A percentile compares a stretch with the other conserved stretches of the same genome.
These are phyloP conservation scores for Tarsius wallacei DNA, from an alignment of 2,797 vertebrate species.

Conservation along the genomic window DNA sequence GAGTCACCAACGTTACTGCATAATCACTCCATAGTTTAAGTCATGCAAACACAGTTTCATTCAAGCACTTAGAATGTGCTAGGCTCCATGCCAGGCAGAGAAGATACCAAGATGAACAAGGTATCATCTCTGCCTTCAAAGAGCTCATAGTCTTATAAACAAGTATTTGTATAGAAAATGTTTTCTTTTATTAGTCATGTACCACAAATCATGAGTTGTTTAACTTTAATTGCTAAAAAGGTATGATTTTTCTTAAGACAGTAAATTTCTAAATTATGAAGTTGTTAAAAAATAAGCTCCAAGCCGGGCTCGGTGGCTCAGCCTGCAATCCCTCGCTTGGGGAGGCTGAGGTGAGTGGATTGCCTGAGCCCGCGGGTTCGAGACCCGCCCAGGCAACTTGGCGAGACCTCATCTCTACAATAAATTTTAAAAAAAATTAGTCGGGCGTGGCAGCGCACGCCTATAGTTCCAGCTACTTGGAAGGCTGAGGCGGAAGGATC, in stretches of 20 bases:
- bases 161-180: not conserved
- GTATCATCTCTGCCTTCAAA: not conserved
- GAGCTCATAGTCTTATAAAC: not conserved
- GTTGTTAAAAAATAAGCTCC: conserved; percentile 30
- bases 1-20: not conserved
- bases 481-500: no score
- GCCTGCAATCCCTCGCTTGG: no score
- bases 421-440: no score
- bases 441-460: no score
- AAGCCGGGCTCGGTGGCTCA: no score
- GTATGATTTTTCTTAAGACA: not conserved
- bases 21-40: not conserved
- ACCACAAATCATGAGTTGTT: not conserved
- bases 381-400: no score
- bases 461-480: no score
- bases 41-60: not conserved
- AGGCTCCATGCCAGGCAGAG: not conserved
- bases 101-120: not conserved
- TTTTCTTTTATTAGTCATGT: not conserved
- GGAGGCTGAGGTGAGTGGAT: no score
- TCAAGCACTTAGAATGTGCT: not conserved
- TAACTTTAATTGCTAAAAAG: conserved; percentile 17
- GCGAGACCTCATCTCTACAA: no score
- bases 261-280: conserved; percentile 6
- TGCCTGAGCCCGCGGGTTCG: no score